These are phyloP conservation scores for Sturnira hondurensis DNA, from an alignment of 2,113 vertebrate species.

Conservation along the genomic window DNA sequence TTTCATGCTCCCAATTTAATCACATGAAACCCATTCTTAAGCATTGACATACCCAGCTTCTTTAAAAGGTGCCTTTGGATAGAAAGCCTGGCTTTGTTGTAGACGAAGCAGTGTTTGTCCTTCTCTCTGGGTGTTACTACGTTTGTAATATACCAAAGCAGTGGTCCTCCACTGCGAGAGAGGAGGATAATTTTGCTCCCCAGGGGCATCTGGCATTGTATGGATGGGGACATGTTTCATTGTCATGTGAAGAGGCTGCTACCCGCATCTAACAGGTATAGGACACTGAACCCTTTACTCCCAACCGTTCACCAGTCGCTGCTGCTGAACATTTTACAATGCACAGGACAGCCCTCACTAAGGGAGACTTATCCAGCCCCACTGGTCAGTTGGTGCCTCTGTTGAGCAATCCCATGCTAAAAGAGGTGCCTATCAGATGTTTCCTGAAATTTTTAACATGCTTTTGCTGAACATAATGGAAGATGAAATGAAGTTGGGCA, in stretches of 20 bases:
- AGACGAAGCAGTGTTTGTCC: neutral
- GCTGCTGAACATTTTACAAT: neutral
- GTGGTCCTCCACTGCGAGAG: neutral
- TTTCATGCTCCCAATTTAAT: slow-evolving; percentile 12
- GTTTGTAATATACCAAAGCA: neutral
- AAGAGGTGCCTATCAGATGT: neutral
- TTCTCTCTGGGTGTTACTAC: neutral
- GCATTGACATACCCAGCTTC: neutral
- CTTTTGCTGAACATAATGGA: neutral
- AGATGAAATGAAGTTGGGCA: neutral
- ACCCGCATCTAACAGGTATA: neutral
- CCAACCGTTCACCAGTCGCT: too few species aligned
- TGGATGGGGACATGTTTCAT: neutral
- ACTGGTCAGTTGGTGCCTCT: neutral
- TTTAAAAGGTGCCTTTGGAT: neutral
- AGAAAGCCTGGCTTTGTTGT: neutral
- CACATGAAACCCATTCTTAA: neutral
- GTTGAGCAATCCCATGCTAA: neutral
- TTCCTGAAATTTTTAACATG: neutral
- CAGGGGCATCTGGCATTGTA: neutral
- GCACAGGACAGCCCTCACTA: neutral
- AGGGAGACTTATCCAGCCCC: neutral
- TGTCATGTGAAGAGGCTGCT: neutral
- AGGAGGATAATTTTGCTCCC: neutral
- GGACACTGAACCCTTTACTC: too few species aligned